phyloP scores from a whole-genome alignment of 2,888 invertebrate genomes.

The Leucoma salicis region DNA sequence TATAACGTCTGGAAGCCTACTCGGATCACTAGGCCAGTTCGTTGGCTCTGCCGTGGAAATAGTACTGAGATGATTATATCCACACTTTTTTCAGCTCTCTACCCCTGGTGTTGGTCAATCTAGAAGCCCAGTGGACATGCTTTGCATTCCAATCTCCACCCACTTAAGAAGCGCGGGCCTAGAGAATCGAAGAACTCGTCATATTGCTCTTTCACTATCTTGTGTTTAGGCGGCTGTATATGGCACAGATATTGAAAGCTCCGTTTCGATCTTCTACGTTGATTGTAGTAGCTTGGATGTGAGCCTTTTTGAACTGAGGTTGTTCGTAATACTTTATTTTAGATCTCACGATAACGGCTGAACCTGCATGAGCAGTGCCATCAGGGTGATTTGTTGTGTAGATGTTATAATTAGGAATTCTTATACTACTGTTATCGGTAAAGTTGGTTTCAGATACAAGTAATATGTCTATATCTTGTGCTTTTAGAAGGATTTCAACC shows the following conservation, averaged over 20 bases:
- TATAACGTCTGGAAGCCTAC: too few species aligned
- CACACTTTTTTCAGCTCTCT: background rate
- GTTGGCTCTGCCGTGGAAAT: too few species aligned
- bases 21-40: too few species aligned
- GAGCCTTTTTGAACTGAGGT: background rate
- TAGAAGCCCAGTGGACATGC: background rate
- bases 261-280: background rate
- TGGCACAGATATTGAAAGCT: background rate
- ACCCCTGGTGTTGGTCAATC: background rate
- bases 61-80: too few species aligned
- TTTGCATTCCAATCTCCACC: background rate
- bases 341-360: background rate
- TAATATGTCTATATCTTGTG: background rate
- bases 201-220: too few species aligned
- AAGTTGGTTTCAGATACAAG: slow-evolving; percentile 1
- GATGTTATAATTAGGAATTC: background rate
- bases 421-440: background rate
- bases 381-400: background rate
- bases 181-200: background rate
- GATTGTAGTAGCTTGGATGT: background rate
- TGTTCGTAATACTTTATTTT: background rate
- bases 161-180: background rate
- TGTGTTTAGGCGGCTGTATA: background rate
- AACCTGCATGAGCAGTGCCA: background rate
- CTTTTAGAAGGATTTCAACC: background rate